phyloP scores from a whole-genome alignment of 2,113 vertebrate genomes.

The Bos indicus region DNA sequence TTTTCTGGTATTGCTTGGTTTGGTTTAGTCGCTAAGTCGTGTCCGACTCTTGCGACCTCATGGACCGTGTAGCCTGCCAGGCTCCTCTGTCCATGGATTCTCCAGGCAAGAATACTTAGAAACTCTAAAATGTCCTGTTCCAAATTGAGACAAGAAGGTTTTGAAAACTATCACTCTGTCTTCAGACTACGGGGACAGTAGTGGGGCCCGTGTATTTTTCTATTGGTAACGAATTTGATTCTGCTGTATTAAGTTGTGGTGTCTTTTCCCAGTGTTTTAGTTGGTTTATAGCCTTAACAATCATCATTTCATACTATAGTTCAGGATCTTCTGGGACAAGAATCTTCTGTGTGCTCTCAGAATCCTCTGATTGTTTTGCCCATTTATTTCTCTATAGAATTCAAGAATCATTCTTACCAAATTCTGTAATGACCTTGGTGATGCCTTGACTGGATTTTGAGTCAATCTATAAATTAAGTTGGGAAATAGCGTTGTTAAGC shows the following conservation, averaged over 20 bases:
- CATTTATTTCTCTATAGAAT: not conserved
- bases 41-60: not conserved
- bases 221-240: not conserved
- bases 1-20: not conserved
- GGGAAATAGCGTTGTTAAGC: not conserved
- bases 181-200: not conserved
- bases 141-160: not conserved
- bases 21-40: not conserved
- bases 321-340: not conserved
- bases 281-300: not conserved
- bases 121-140: not conserved
- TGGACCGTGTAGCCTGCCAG: not conserved
- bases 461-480: not conserved
- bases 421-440: not conserved
- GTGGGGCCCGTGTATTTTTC: no score
- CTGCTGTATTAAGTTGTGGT: no score
- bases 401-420: conserved; percentile 23
- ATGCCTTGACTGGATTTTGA: not conserved
- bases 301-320: not conserved
- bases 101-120: not conserved
- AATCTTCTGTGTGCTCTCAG: not conserved
- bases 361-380: not conserved
- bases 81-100: not conserved
- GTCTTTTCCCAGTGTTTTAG: not conserved
- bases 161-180: not conserved